A percentile compares a stretch with the other conserved stretches of the same genome.
Evolutionary conservation across 2,113 vertebrate species (phyloP).

Genomic region (Hippocampus guttulatus): DNA sequence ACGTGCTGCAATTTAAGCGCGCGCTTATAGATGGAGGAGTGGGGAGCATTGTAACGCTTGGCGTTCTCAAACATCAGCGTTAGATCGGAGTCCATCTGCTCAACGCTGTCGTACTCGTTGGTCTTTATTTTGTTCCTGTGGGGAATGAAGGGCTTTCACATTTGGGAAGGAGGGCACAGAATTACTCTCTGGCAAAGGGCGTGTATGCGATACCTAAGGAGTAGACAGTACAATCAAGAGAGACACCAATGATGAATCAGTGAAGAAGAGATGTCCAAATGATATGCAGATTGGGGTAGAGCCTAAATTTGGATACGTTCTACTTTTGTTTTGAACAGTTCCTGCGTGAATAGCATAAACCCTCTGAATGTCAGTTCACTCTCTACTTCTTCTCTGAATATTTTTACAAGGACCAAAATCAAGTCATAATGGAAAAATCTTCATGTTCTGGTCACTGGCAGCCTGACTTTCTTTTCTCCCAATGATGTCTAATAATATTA

Average conservation of each 20-base stretch:
- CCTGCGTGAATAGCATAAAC: background rate
- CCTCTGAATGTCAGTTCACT: background rate
- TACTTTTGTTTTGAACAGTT: too few relatives aligned
- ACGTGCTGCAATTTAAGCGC: conserved; percentile 94
- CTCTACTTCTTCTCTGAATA: background rate
- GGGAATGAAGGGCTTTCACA: conserved; percentile 57
- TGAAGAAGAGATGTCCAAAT: conserved; percentile 1
- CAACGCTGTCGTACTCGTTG: conserved; percentile 91
- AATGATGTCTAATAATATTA: background rate
- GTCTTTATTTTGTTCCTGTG: conserved; percentile 92
- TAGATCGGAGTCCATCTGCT: conserved; percentile 89
- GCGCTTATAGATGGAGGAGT: conserved; percentile 95
- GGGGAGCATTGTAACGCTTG: conserved; percentile 94
- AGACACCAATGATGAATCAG: conserved; percentile 29
- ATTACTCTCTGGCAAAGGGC: conserved; percentile 50
- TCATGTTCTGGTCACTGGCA: background rate
- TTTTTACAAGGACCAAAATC: background rate
- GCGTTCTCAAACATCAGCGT: conserved; percentile 98
- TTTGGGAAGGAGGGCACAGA: conserved; percentile 58
- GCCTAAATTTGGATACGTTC: too few relatives aligned
- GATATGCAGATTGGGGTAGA: too few relatives aligned
- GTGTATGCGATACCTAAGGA: conserved; percentile 27
- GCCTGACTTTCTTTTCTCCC: background rate
- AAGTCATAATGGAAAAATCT: too few relatives aligned
- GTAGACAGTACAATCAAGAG: conserved; percentile 40